Evolutionary conservation across 2,797 vertebrate genomes (phyloP).

Genomic region (Bovichtus variegatus): DNA sequence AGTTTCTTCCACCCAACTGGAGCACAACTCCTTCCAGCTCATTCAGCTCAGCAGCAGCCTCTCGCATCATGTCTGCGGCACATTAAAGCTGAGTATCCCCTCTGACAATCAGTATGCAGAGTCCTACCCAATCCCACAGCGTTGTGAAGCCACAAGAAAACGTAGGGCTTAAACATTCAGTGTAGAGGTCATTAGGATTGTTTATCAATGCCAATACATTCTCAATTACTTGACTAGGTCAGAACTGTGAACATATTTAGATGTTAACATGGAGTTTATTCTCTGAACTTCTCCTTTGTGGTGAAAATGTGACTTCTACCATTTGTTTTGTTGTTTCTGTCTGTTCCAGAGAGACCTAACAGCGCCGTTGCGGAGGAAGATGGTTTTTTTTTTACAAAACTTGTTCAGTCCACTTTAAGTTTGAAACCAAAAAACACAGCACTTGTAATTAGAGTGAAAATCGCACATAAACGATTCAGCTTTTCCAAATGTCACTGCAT

Average conservation of each 20-base stretch:
- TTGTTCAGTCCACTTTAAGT: conserved; percentile 21
- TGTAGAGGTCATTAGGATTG: neutral
- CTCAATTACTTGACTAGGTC: neutral
- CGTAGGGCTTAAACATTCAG: too few species aligned
- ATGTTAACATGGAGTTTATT: too few species aligned
- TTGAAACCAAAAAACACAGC: conserved; percentile 34
- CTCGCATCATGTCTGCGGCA: too few species aligned
- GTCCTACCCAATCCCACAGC: too few species aligned
- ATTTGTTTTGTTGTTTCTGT: conserved; percentile 1
- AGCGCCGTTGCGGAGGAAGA: neutral
- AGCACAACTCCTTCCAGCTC: too few species aligned
- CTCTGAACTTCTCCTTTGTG: neutral
- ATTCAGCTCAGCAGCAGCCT: too few species aligned
- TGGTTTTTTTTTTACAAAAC: neutral
- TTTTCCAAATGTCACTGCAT: conserved; percentile 55
- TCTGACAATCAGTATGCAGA: too few species aligned
- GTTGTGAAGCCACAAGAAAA: too few species aligned
- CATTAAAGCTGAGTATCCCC: too few species aligned
- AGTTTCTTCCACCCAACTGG: too few species aligned
- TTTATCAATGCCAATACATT: neutral
- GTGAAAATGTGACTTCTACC: neutral
- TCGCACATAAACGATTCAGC: conserved; percentile 32
- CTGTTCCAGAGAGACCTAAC: neutral
- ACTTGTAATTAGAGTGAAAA: conserved; percentile 51
- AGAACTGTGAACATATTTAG: neutral